phyloP scores from a whole-genome alignment of 2,888 invertebrate genomes.

The Ophion ellenae region DNA sequence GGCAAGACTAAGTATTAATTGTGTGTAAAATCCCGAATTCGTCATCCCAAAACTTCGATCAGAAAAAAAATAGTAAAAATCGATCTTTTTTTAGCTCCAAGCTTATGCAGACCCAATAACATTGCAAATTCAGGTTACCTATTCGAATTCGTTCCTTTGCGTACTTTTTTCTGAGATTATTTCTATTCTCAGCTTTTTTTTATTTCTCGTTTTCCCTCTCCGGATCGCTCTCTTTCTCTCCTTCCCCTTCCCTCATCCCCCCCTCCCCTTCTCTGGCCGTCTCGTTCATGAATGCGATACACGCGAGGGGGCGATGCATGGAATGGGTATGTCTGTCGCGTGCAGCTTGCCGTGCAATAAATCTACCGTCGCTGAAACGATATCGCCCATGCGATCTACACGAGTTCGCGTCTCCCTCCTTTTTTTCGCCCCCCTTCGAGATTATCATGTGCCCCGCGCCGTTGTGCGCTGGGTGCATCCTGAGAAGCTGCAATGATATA shows the following conservation, averaged over 20 bases:
- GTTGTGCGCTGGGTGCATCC: slow-evolving; percentile 46
- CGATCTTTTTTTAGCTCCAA: background rate
- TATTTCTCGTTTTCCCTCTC: slow-evolving; percentile 4
- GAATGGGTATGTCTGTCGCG: slow-evolving; percentile 63
- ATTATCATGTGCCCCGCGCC: slow-evolving; percentile 55
- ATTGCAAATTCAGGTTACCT: slow-evolving; percentile 41
- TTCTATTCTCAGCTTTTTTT: slow-evolving; percentile 1
- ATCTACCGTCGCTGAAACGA: slow-evolving; percentile 61
- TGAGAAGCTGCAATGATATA: slow-evolving; percentile 33
- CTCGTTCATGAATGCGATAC: slow-evolving; percentile 58
- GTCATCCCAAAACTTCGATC: too few species aligned
- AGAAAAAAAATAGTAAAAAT: too few species aligned
- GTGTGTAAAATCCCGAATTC: too few species aligned
- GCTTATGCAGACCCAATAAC: background rate
- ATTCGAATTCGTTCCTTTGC: slow-evolving; percentile 31
- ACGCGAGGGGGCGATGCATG: slow-evolving; percentile 57
- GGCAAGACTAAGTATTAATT: too few species aligned
- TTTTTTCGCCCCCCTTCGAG: slow-evolving; percentile 23
- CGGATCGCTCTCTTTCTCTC: slow-evolving; percentile 1
- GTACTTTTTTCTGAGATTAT: background rate
- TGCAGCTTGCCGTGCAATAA: slow-evolving; percentile 60
- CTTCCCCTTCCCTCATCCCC: background rate
- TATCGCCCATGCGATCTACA: slow-evolving; percentile 60
- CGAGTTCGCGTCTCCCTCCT: slow-evolving; percentile 58
- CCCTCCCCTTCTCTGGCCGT: slow-evolving; percentile 15